A percentile compares a stretch with the other conserved stretches of the same genome.
These are phyloP conservation scores for Acanthosoma haemorrhoidale DNA, from an alignment of 2,888 invertebrate genomes.

Conservation along the genomic window DNA sequence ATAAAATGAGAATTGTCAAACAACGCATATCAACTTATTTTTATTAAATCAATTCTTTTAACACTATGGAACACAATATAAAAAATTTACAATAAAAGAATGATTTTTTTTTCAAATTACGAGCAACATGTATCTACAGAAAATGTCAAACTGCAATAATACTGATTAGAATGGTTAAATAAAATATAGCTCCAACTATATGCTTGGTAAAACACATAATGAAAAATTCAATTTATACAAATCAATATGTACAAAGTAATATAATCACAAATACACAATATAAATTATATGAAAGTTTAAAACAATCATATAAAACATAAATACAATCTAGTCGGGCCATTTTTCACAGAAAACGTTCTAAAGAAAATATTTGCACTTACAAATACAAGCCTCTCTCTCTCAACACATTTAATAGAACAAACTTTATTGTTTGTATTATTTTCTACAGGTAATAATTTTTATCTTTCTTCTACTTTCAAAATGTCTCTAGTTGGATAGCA, in stretches of 20 bases:
- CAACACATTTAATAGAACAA: neutral
- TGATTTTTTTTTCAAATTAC: neutral
- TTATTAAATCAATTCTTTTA: neutral
- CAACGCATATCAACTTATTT: neutral
- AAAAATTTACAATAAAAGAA: conserved; percentile 1
- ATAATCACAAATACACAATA: conserved; percentile 8
- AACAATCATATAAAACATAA: conserved; percentile 8
- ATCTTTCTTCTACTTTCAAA: neutral
- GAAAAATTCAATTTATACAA: conserved; percentile 2
- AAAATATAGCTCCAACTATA: neutral
- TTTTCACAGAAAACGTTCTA: neutral
- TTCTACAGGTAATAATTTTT: too few relatives aligned
- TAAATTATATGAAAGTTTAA: neutral
- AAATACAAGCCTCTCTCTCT: neutral
- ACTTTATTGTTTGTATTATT: neutral
- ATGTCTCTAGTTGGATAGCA: neutral
- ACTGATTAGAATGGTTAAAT: neutral
- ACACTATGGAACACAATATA: neutral
- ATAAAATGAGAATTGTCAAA: neutral
- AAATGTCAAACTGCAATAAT: neutral
- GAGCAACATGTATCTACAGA: neutral
- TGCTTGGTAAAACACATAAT: neutral
- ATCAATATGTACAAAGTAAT: neutral
- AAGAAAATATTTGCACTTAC: conserved; percentile 11
- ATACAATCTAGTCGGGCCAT: neutral